Percentiles rank a stretch among this genome's conserved stretches.
Evolutionary conservation across 2,888 invertebrate genomes (phyloP).

Genomic region (Acronicta leporina): DNA sequence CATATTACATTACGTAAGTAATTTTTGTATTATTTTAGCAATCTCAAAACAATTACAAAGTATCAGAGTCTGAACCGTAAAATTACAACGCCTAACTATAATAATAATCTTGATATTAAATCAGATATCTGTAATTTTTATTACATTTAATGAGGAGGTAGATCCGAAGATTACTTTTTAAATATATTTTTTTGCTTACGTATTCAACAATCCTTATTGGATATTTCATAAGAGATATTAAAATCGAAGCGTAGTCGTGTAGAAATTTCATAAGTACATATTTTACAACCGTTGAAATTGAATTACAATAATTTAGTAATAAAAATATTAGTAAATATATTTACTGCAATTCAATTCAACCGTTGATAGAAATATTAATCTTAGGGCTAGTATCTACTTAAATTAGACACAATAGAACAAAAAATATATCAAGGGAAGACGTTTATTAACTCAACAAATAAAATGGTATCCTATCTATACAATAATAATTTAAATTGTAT

Average conservation of each 20-base stretch:
- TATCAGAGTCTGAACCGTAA: constrained; percentile 25
- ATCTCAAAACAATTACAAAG: constrained; percentile 30
- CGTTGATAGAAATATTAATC: constrained; percentile 32
- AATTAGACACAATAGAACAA: constrained; percentile 30
- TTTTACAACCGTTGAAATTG: constrained; percentile 43
- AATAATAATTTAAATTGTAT: constrained; percentile 47
- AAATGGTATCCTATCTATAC: constrained; percentile 41
- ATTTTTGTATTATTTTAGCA: not conserved
- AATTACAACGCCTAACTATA: constrained; percentile 60
- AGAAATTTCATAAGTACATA: constrained; percentile 66
- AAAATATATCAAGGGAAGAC: constrained; percentile 58
- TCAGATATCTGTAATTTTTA: constrained; percentile 56
- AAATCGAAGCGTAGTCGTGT: constrained; percentile 74
- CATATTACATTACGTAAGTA: constrained; percentile 5
- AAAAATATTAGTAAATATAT: no score
- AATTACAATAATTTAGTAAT: constrained; percentile 24
- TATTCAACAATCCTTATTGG: constrained; percentile 70
- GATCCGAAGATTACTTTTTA: constrained; percentile 61
- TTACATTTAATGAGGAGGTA: constrained; percentile 75
- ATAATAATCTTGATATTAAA: constrained; percentile 51
- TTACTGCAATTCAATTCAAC: constrained; percentile 33
- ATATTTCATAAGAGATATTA: constrained; percentile 82
- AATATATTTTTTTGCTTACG: constrained; percentile 62
- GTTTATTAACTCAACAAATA: constrained; percentile 42
- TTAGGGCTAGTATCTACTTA: constrained; percentile 40